Percentiles rank a stretch among this genome's conserved stretches.
Conservation (phyloP, 2,113 vertebrate genomes). For the Athene cunicularia region DNA sequence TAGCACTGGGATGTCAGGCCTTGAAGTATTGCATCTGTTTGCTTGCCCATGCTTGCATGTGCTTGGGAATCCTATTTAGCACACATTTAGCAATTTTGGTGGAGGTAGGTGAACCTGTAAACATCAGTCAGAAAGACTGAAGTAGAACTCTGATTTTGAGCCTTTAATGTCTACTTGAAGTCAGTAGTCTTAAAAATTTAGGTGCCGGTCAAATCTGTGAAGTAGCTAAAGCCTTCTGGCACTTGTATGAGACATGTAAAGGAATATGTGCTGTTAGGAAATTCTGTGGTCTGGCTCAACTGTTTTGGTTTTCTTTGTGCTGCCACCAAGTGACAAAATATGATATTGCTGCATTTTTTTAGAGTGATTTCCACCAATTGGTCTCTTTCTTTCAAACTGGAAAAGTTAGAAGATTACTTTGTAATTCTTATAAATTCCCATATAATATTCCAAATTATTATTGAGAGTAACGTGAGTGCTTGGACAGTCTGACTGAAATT, state of each 20-base stretch:
- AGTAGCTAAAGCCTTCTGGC: not conserved
- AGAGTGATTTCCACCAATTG: not conserved
- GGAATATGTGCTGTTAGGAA: not conserved
- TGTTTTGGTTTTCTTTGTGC: not conserved
- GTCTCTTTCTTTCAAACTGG: not conserved
- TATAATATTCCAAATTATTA: not conserved
- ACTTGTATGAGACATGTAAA: not conserved
- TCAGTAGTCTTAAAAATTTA: not conserved
- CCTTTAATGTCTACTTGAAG: not conserved
- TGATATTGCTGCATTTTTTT: not conserved
- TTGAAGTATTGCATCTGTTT: not conserved
- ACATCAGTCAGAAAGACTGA: not conserved
- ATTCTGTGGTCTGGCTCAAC: too few relatives aligned
- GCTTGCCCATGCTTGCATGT: not conserved
- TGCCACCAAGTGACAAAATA: slow-evolving; percentile 45
- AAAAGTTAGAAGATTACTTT: not conserved
- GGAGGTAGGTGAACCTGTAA: not conserved
- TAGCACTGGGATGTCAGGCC: not conserved
- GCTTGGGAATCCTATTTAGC: not conserved
- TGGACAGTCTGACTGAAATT: not conserved
- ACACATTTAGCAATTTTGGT: accelerated
- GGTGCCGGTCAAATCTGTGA: not conserved
- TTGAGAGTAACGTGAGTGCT: not conserved
- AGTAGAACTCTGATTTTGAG: not conserved
- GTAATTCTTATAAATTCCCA: accelerated